phyloP scores from a whole-genome alignment of 2,113 vertebrate species.

The Rhabdornis inornatus region DNA sequence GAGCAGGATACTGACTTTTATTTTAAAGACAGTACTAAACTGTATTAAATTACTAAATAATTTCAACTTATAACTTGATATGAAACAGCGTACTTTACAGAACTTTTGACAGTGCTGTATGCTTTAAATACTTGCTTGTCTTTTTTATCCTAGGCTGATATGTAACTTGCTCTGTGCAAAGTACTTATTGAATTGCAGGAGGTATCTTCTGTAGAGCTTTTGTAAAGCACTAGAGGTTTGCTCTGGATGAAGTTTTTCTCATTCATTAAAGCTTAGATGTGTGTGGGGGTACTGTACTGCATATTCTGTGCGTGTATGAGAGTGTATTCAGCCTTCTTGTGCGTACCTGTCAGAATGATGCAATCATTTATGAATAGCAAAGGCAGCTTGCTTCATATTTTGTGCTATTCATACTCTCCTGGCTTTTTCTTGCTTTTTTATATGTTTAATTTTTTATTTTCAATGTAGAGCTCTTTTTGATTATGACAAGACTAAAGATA shows the following conservation, averaged over 20 bases:
- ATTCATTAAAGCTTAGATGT: not conserved
- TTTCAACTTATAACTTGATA: not conserved
- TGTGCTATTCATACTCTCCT: not conserved
- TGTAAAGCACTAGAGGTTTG: not conserved
- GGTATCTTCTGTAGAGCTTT: not conserved
- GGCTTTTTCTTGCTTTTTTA: not conserved
- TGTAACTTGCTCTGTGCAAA: not conserved
- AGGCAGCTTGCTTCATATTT: not conserved
- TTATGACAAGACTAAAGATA: constrained; percentile 85
- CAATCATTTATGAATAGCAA: not conserved
- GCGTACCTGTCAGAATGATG: not conserved
- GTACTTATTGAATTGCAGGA: not conserved
- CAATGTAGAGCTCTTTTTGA: constrained; percentile 80
- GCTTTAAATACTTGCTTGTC: not conserved
- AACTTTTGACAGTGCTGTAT: not conserved
- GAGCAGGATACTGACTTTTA: not conserved
- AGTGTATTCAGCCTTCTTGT: not conserved
- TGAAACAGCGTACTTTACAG: not conserved
- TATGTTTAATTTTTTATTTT: not conserved
- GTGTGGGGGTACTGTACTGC: not conserved
- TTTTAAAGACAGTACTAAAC: not conserved
- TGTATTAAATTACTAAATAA: not conserved
- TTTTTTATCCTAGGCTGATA: not conserved
- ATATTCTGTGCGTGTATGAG: not conserved
- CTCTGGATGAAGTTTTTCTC: not conserved